Evolutionary conservation across 2,888 invertebrate genomes (phyloP).

Genomic region (Odontomyia ornata): DNA sequence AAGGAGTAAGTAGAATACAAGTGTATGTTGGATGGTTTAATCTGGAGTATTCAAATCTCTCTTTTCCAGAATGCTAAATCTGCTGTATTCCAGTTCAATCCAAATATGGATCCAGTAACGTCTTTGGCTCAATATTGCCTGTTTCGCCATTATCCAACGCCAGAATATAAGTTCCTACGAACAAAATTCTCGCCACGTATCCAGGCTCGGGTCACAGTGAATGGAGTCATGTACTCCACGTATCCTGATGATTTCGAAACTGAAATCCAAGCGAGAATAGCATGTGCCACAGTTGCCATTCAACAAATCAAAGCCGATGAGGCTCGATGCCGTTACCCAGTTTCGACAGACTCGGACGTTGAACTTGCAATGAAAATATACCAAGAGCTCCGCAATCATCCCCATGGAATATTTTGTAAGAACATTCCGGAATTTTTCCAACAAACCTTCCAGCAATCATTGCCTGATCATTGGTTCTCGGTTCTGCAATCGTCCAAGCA

Average conservation of each 20-base stretch:
- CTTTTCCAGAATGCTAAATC: not conserved
- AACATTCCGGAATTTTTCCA: conserved; percentile 69
- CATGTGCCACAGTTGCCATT: conserved; percentile 58
- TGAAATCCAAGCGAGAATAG: conserved; percentile 56
- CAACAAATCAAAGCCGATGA: conserved; percentile 56
- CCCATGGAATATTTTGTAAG: conserved; percentile 70
- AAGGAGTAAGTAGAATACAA: conserved; percentile 22
- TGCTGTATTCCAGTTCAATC: conserved; percentile 53
- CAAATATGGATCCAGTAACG: conserved; percentile 55
- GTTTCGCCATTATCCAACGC: conserved; percentile 54
- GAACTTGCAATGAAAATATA: conserved; percentile 59
- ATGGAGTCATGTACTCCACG: conserved; percentile 56
- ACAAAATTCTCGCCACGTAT: conserved; percentile 53
- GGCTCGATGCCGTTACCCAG: conserved; percentile 54
- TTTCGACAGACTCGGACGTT: conserved; percentile 56
- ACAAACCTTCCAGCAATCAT: conserved; percentile 70
- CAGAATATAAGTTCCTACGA: conserved; percentile 55
- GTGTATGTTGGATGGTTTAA: not conserved
- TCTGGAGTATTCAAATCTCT: not conserved
- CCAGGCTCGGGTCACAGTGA: conserved; percentile 59
- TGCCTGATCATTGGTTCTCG: conserved; percentile 76
- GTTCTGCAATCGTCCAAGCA: conserved; percentile 68
- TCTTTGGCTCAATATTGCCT: conserved; percentile 58
- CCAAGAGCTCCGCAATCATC: conserved; percentile 61
- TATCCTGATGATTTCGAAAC: conserved; percentile 59